Conservation (phyloP, 2,888 invertebrate species). For the Calameuta idolon region DNA sequence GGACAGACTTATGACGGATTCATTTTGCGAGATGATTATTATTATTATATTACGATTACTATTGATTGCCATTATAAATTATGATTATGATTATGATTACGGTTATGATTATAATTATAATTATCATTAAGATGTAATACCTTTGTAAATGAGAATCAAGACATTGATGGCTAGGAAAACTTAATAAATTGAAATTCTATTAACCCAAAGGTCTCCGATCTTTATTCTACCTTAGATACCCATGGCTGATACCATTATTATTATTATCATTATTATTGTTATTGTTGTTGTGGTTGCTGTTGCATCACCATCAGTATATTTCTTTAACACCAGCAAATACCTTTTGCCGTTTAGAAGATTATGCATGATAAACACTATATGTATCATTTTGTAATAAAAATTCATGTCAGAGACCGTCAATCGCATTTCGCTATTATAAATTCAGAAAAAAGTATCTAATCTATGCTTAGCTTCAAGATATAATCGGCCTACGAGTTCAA, state of each 20-base stretch:
- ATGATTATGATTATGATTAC: conserved; percentile 39
- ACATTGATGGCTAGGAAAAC: conserved; percentile 61
- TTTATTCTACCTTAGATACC: neutral
- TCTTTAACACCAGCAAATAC: neutral
- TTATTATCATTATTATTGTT: neutral
- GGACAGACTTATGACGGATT: neutral
- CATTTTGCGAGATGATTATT: conserved; percentile 25
- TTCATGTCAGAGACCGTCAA: no score
- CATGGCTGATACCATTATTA: neutral
- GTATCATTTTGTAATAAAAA: no score
- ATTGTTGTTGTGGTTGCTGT: neutral
- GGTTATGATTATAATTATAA: conserved; percentile 41
- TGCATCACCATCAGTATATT: neutral
- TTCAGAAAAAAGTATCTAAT: neutral
- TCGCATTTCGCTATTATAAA: neutral
- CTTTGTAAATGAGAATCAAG: conserved; percentile 65
- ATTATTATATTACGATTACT: conserved; percentile 40
- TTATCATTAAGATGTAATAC: conserved; percentile 48
- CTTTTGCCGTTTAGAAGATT: neutral
- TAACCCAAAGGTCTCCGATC: conserved; percentile 47
- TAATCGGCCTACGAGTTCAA: no score
- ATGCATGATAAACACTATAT: neutral
- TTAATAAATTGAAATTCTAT: conserved; percentile 65
- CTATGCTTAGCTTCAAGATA: neutral
- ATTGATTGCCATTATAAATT: conserved; percentile 34